Base-by-base conservation (phyloP, 2,888 invertebrate genomes). In the Macrosiphum euphorbiae region DNA sequence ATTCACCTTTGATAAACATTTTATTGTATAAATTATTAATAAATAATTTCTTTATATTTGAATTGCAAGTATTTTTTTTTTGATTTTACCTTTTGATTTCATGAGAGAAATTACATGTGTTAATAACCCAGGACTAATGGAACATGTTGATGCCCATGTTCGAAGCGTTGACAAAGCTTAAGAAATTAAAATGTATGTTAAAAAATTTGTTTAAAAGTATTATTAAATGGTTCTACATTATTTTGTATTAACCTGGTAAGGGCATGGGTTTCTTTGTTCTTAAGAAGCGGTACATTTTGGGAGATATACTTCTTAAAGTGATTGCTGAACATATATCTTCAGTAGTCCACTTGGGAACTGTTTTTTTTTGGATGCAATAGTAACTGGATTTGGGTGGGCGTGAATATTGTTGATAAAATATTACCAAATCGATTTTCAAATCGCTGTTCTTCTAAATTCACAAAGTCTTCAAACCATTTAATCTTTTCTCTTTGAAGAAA, bases 241-340 rank as follows among this genome's bases (percentile, higher is more conserved):
- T 78, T 35, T 44, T 85, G 44, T 24, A 44, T 85, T 85, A 85
- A 85, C 85, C 85, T 85, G 85, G 85, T 44, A 85, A 85, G 41
- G 85, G 85, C 20, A 85, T 41, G 24, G 7, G 10, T 85, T 85
- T 85, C 41, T 85, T 41, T 41, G 41, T 85, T 41, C 26, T 41
- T 85, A 85, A 85, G 41, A 41, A 85, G n/a, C 78, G n/a, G 44
- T 85, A 44, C 16, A 41, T 41, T 41, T 85, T 85, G 41, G 85
- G 85, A 44, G 85, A 85, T 41, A 85, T 85, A 16, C 41, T 41
- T 44, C 85, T 85, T 4, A 85, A 44, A 16, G 85, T 85, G 16
- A 85, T 85, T 20, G 85, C 85, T 24, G 85, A 85, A 41, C 41
- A 85, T 41, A 85, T 85, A 41, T 85, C 85, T 20, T 85, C 85